Base-by-base conservation (phyloP, 1,140 invertebrate species). In the Trissolcus basalis region DNA sequence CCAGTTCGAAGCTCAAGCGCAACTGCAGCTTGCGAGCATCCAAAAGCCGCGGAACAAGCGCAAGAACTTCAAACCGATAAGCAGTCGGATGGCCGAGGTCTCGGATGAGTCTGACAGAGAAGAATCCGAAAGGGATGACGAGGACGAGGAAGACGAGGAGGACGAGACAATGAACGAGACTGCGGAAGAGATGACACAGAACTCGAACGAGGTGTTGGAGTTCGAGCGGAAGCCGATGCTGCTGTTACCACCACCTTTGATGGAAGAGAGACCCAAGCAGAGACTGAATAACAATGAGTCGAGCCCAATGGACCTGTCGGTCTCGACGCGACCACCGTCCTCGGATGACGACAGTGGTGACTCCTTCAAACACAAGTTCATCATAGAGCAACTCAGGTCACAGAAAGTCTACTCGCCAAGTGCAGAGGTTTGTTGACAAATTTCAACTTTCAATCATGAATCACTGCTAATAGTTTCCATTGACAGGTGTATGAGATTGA, bases 41-140 rank as follows among this genome's bases (percentile, higher is more conserved):
- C 86, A 88, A 64, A 88, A 88, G 51, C 87, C 86, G 43, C 84
- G 89, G 0, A 91, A 91, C 78, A 91, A 91, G 68, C 83, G 90
- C 19, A 91, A 91, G 69, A 91, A 91, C 80, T 91, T 91, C 77
- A 89, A 90, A 69, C 90, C 90, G 12, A 87, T 90, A 75, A 91
- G 88, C 81, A 91, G 90, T 56, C 84, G 89, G 50, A 89, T 89
- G 83, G 87, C 88, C 19, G 87, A 88, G 77, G 85, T 89, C n/a
- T 88, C 86, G 35, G 89, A 90, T 72, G 87, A 88, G 19, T 83
- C 81, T 2, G 78, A 85, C 13, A 55, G 81, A 13, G 78, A 81
- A 35, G 77, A 80, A 14, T 78, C 71, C 44, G 82, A 85, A 54
- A 63, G 76, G 0, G 82, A 85, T 27, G 85, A 84, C 8, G 85